Evolutionary conservation across 2,797 vertebrate genomes (phyloP).

Genomic region (Alcedo atthis): DNA sequence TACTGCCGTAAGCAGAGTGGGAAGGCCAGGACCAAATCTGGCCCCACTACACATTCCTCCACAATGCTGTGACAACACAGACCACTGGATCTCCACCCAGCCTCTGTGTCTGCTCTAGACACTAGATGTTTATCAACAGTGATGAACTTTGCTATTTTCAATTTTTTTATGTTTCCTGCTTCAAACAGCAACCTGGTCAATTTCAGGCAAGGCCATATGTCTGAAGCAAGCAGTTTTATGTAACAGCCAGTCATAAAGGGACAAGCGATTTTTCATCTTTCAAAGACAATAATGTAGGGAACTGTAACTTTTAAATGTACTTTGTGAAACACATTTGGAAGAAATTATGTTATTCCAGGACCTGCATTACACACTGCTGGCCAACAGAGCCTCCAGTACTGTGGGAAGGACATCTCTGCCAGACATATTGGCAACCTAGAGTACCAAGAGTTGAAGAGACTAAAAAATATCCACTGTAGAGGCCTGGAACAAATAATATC

Average conservation of each 20-base stretch:
- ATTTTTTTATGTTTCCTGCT: too few species aligned
- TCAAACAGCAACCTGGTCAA: not conserved
- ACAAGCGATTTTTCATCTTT: not conserved
- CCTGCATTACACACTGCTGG: fast-evolving
- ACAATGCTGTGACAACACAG: too few species aligned
- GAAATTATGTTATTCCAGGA: not conserved
- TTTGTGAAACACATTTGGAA: not conserved
- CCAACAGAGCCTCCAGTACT: not conserved
- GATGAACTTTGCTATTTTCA: too few species aligned
- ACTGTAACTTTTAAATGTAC: not conserved
- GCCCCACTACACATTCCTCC: too few species aligned
- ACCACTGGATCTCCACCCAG: too few species aligned
- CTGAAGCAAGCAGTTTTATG: not conserved
- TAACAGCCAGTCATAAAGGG: not conserved
- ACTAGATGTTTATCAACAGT: too few species aligned
- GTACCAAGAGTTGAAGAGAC: not conserved
- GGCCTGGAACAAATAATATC: not conserved
- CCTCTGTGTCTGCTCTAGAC: too few species aligned
- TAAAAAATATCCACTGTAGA: not conserved
- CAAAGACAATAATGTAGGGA: not conserved
- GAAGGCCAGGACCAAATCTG: too few species aligned
- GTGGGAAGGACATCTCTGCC: not conserved
- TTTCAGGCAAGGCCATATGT: not conserved
- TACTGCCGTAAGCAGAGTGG: too few species aligned
- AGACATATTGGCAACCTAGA: not conserved